These are phyloP conservation scores for Alethe castanea DNA, from an alignment of 2,113 vertebrate genomes.

Conservation along the genomic window DNA sequence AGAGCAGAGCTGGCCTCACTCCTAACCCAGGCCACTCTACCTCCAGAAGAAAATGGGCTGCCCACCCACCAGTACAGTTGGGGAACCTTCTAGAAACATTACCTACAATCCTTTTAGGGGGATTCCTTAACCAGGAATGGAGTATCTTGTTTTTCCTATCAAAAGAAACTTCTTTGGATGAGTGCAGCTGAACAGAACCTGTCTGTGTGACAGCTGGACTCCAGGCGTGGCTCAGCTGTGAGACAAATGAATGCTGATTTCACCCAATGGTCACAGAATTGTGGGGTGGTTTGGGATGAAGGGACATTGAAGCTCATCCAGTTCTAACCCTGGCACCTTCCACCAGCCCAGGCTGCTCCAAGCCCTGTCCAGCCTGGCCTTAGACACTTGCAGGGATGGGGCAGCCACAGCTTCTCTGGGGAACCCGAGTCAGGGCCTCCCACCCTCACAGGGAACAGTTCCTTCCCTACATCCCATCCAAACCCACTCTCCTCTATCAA, in stretches of 20 bases:
- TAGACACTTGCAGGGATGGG: not conserved
- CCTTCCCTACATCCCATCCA: not conserved
- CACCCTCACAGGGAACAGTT: not conserved
- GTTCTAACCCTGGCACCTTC: not conserved
- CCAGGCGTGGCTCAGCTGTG: not conserved
- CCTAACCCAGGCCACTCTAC: no score
- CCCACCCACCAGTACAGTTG: fast-evolving
- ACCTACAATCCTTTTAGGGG: not conserved
- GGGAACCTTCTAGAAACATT: not conserved
- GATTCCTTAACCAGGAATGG: not conserved
- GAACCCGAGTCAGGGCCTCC: not conserved
- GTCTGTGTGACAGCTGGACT: not conserved
- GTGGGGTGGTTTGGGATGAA: not conserved
- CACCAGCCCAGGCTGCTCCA: fast-evolving
- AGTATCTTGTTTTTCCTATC: not conserved
- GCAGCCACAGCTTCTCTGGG: not conserved
- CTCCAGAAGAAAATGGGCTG: not conserved
- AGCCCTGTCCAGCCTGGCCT: not conserved
- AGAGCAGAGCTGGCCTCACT: not conserved
- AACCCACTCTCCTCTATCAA: not conserved
- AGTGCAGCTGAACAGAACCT: not conserved
- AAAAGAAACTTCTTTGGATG: not conserved
- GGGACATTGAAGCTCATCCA: not conserved
- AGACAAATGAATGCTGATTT: not conserved
- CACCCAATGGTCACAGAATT: not conserved